These are phyloP conservation scores for Periophthalmus magnuspinnatus DNA, from an alignment of 2,797 vertebrate genomes.

Conservation along the genomic window DNA sequence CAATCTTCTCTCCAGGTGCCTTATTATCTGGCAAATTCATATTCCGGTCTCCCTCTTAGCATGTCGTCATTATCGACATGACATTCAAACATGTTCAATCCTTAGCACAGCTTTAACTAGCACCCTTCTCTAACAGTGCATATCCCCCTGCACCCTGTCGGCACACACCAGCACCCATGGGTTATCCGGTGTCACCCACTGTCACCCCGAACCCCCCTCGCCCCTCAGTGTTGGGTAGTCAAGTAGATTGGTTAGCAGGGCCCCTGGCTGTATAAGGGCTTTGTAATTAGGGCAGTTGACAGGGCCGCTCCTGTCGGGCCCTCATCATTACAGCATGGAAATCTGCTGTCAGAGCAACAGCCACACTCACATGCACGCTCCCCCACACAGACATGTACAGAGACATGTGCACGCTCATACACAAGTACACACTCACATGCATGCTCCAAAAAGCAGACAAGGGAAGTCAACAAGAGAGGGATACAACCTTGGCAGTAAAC, in stretches of 20 bases:
- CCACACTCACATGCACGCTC: constrained; percentile 22
- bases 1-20: no score
- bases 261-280: constrained; percentile 58
- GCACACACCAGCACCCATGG: constrained; percentile 48
- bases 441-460: no score
- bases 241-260: constrained; percentile 50
- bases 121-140: constrained; percentile 1
- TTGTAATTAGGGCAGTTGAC: constrained; percentile 79
- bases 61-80: no score
- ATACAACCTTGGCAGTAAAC: no score
- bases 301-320: constrained; percentile 67
- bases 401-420: no score
- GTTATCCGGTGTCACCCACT: constrained; percentile 57
- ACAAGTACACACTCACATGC: no score
- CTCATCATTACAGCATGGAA: constrained; percentile 85
- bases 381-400: no score
- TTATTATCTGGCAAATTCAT: no score
- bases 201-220: constrained; percentile 42
- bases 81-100: background rate
- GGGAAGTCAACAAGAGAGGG: no score
- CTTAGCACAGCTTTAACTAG: constrained; percentile 32
- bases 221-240: no score
- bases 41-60: no score
- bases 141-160: constrained; percentile 42
- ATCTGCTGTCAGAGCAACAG: constrained; percentile 68